Percentiles rank a stretch among this genome's conserved stretches.
These are phyloP conservation scores for Smittia aterrima DNA, from an alignment of 2,888 invertebrate species.

Conservation along the genomic window DNA sequence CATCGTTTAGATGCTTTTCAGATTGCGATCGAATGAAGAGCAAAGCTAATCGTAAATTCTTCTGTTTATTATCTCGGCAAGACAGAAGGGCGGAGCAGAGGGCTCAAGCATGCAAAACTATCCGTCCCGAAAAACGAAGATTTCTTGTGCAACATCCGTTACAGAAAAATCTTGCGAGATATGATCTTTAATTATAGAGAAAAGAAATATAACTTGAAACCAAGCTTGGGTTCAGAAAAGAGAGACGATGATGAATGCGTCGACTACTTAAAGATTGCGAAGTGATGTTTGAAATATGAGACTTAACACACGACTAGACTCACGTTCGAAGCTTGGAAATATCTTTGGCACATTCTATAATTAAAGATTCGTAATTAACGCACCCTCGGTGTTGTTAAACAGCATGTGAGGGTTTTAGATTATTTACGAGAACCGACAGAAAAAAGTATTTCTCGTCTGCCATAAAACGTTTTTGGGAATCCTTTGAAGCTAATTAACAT, in stretches of 20 bases:
- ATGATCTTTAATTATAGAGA: slow-evolving; percentile 14
- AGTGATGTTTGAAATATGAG: slow-evolving; percentile 26
- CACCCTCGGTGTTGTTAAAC: neutral
- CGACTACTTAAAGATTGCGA: slow-evolving; percentile 1
- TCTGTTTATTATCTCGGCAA: neutral
- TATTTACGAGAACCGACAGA: no score
- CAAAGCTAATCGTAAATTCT: neutral
- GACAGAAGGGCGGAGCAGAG: neutral
- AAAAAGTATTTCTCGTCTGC: neutral
- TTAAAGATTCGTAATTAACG: slow-evolving; percentile 3
- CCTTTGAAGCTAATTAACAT: neutral
- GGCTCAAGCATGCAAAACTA: neutral
- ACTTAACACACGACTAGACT: slow-evolving; percentile 35
- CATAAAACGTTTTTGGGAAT: neutral
- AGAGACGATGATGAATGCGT: slow-evolving; percentile 5
- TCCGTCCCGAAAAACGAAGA: neutral
- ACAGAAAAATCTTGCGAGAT: neutral
- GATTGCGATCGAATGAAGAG: neutral
- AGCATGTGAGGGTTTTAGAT: neutral
- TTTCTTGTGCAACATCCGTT: neutral
- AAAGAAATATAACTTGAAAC: slow-evolving; percentile 1
- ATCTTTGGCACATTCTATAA: slow-evolving; percentile 23
- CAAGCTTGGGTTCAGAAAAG: neutral
- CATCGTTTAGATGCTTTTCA: neutral
- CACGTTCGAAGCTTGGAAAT: neutral